A percentile compares a stretch with the other conserved stretches of the same genome.
Conservation (phyloP, 2,113 vertebrate genomes). For the Gavia stellata region DNA sequence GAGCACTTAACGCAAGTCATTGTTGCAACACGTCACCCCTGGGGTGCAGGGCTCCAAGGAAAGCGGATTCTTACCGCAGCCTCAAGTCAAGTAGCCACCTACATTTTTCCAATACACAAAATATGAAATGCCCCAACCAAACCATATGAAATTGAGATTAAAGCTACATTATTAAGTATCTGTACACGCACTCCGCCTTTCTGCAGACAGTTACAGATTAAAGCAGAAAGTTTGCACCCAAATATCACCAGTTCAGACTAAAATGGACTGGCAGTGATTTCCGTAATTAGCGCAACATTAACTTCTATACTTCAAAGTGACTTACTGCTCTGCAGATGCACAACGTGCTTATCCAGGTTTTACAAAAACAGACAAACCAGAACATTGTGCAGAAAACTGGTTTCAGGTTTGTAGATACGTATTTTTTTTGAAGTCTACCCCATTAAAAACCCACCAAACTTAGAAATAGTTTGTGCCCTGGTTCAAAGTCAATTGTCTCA, state of each 20-base stretch:
- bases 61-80: background rate
- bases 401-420: background rate
- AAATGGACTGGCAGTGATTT: slow-evolving; percentile 61
- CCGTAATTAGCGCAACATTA: slow-evolving; percentile 56
- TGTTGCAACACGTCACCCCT: background rate
- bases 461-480: background rate
- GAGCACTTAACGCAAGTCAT: background rate
- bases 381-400: slow-evolving; percentile 13
- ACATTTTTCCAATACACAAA: background rate
- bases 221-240: background rate
- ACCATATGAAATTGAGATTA: slow-evolving; percentile 14
- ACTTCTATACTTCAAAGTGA: slow-evolving; percentile 26
- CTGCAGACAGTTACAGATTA: background rate
- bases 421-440: background rate
- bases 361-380: slow-evolving; percentile 2
- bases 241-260: slow-evolving; percentile 7
- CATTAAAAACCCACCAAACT: slow-evolving; percentile 10
- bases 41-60: background rate
- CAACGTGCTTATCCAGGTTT: slow-evolving; percentile 17
- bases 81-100: background rate
- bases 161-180: slow-evolving; percentile 35
- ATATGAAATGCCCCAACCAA: slow-evolving; percentile 20
- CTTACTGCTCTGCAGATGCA: slow-evolving; percentile 35
- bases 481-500: background rate
- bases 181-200: slow-evolving; percentile 3